Conservation (phyloP, 1,140 invertebrate species). For the Octopus bimaculoides region DNA sequence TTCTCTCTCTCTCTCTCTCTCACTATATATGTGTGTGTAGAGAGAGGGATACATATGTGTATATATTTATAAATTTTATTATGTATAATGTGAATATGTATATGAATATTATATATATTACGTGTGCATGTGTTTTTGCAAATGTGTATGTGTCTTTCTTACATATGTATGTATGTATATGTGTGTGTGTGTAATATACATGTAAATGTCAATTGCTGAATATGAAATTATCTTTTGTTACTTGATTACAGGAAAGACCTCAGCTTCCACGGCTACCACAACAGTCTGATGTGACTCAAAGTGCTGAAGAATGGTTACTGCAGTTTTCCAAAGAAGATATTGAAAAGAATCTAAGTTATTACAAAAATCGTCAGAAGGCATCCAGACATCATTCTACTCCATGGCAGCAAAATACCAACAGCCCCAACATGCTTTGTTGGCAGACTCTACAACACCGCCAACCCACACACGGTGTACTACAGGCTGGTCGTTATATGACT, state of each 20-base stretch:
- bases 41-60: too few relatives aligned
- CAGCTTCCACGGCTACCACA: neutral
- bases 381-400: neutral
- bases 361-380: neutral
- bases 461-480: neutral
- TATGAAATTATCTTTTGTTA: neutral
- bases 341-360: slow-evolving; percentile 14
- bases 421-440: neutral
- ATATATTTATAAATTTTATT: too few relatives aligned
- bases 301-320: slow-evolving; percentile 25
- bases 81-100: too few relatives aligned
- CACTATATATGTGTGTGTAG: too few relatives aligned
- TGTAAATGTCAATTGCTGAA: too few relatives aligned
- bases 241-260: neutral
- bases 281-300: slow-evolving; percentile 11
- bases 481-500: neutral
- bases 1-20: too few relatives aligned
- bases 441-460: neutral
- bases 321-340: slow-evolving; percentile 25
- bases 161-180: too few relatives aligned
- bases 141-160: too few relatives aligned
- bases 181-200: too few relatives aligned
- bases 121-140: too few relatives aligned
- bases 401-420: neutral
- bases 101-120: too few relatives aligned